phyloP scores from a whole-genome alignment of 92 coral and sea anemone species.

The Palythoa caribaeorum region DNA sequence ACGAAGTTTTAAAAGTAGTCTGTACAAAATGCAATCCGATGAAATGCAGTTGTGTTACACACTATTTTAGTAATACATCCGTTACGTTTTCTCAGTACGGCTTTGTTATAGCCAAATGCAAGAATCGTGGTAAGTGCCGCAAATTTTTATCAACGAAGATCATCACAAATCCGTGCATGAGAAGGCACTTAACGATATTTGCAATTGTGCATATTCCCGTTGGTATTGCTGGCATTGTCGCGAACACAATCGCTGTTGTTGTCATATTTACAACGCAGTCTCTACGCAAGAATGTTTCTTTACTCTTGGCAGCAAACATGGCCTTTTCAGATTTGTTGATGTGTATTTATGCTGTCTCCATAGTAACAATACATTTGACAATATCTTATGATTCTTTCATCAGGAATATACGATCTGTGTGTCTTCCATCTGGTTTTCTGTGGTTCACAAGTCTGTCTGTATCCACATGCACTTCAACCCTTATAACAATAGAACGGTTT shows the following conservation, averaged over 20 bases:
- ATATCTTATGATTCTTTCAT: conserved; percentile 51
- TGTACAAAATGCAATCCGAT: conserved; percentile 13
- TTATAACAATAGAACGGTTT: conserved; percentile 77
- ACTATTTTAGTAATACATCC: background rate
- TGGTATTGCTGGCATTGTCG: background rate
- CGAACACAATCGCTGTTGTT: background rate
- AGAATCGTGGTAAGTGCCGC: background rate
- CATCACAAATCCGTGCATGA: conserved; percentile 15
- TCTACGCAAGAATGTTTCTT: background rate
- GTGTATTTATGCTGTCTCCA: background rate
- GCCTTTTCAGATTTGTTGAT: background rate
- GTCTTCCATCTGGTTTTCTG: conserved; percentile 71
- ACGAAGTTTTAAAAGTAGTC: background rate
- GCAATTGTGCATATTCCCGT: background rate
- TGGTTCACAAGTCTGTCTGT: conserved; percentile 67
- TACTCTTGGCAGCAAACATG: conserved; percentile 13
- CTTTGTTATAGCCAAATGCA: background rate
- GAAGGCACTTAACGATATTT: background rate
- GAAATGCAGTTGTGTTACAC: conserved; percentile 20
- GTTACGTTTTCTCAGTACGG: conserved; percentile 16
- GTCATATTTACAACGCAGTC: background rate
- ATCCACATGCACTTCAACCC: conserved; percentile 60
- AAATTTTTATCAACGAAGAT: background rate
- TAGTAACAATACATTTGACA: background rate
- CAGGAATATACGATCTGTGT: conserved; percentile 13